Base-by-base conservation (phyloP, 2,797 vertebrate genomes). In the Philypnodon macrostomus region DNA sequence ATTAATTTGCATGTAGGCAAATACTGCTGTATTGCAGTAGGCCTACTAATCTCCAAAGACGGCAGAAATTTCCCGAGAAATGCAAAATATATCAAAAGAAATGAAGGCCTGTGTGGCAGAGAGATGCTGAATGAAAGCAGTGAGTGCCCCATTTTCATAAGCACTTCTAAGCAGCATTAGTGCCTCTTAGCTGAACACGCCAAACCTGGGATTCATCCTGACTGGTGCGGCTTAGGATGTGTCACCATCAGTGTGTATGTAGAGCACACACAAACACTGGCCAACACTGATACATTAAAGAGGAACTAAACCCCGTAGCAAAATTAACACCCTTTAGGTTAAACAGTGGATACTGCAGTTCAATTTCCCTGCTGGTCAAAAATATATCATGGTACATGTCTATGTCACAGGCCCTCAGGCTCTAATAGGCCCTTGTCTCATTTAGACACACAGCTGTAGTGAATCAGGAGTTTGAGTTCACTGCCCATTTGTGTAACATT, bases 81-180 rank as follows among this genome's bases (percentile, higher is more conserved):
- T 44, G 31, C 24, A 18, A 36, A 39, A 33, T 16, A 37, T 11
- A 41, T 9, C n/a, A 36, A 49, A 58, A 33, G 61, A 37, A 50
- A 42, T 34, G 42, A 63, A 73, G 50, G 61, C 58, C 54, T 40
- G 63, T 66, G 65, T 76, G 77, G 65, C 70, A 71, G 63, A 60
- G 50, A 66, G 54, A 59, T n/a, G 63, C 19, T 53, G 67, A 72
- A 80, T 49, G 54, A 57, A 75, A 72, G 66, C 32, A 12, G 47
- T 70, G 71, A 61, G 75, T 79, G 76, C 72, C 85, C 72, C 58
- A 68, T 86, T 85, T 81, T 83, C 72, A 67, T 74, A 81, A 86
- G 81, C 75, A 83, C 63, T 79, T 72, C 78, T 83, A 86, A 85
- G 82, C 65, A 75, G 85, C 75, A 83, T 87, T 86, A 85, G 74